phyloP scores from a whole-genome alignment of 2,113 vertebrate genomes.

The Serinus canaria region DNA sequence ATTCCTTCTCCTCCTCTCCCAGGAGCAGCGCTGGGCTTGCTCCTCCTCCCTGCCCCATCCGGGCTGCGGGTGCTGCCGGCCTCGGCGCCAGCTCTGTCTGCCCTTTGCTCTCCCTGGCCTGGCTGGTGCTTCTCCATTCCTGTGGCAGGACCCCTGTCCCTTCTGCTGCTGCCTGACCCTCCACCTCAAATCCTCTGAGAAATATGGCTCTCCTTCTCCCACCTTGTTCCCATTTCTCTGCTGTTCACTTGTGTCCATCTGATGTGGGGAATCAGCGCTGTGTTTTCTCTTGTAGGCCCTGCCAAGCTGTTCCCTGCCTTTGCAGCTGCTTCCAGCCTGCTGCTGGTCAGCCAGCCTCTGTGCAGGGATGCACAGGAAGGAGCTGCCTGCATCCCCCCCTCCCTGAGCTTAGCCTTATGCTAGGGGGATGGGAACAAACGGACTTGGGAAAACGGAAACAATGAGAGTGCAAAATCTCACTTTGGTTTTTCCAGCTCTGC shows the following conservation, averaged over 20 bases:
- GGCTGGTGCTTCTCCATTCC: background rate
- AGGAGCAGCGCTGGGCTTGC: background rate
- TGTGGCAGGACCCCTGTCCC: accelerated
- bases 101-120: background rate
- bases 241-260: accelerated
- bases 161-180: background rate
- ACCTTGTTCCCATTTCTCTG: accelerated
- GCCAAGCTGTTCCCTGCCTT: background rate
- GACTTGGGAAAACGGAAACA: background rate
- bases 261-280: accelerated
- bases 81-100: background rate
- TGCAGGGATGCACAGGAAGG: background rate
- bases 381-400: background rate
- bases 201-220: background rate
- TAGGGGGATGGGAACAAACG: background rate
- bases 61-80: background rate
- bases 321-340: background rate
- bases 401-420: background rate
- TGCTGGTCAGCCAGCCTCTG: background rate
- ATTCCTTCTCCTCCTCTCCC: background rate
- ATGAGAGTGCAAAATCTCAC: background rate
- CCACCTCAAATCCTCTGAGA: accelerated
- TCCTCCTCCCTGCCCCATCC: background rate
- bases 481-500: background rate
- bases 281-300: background rate